These are phyloP conservation scores for Cosmia trapezina DNA, from an alignment of 2,888 invertebrate genomes.

Conservation along the genomic window DNA sequence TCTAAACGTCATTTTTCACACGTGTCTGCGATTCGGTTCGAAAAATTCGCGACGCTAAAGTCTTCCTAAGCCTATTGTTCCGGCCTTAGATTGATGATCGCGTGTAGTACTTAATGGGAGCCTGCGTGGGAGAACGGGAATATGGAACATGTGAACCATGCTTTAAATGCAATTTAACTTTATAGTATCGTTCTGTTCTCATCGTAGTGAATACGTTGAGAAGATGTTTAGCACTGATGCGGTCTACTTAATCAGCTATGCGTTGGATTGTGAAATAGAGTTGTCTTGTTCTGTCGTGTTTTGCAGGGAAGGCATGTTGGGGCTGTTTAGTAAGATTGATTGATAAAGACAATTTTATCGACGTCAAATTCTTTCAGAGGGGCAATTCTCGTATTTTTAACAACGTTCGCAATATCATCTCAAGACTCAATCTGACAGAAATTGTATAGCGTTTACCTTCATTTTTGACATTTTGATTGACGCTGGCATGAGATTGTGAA, in stretches of 20 bases:
- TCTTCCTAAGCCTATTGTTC: slow-evolving; percentile 76
- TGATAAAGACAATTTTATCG: not conserved
- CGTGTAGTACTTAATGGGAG: slow-evolving; percentile 74
- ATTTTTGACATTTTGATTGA: no score
- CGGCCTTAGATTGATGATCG: slow-evolving; percentile 79
- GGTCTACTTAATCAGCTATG: slow-evolving; percentile 53
- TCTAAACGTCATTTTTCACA: slow-evolving; percentile 70
- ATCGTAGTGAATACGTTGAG: slow-evolving; percentile 52
- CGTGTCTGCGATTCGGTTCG: slow-evolving; percentile 61
- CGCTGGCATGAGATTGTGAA: no score
- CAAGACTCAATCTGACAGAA: no score
- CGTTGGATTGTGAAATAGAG: slow-evolving; percentile 46
- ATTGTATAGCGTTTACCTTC: no score
- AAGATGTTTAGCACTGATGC: slow-evolving; percentile 56
- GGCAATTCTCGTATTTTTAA: no score
- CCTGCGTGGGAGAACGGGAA: slow-evolving; percentile 81
- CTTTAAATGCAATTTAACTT: slow-evolving; percentile 63
- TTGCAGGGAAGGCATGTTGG: not conserved
- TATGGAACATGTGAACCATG: slow-evolving; percentile 86
- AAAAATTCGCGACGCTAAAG: slow-evolving; percentile 73
- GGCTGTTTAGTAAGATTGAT: not conserved
- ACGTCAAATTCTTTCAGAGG: not conserved
- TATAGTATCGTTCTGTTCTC: slow-evolving; percentile 57
- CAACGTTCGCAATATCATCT: no score
- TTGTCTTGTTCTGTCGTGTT: slow-evolving; percentile 9